Conservation (phyloP, 2,113 vertebrate genomes). For the Rutilus rutilus region DNA sequence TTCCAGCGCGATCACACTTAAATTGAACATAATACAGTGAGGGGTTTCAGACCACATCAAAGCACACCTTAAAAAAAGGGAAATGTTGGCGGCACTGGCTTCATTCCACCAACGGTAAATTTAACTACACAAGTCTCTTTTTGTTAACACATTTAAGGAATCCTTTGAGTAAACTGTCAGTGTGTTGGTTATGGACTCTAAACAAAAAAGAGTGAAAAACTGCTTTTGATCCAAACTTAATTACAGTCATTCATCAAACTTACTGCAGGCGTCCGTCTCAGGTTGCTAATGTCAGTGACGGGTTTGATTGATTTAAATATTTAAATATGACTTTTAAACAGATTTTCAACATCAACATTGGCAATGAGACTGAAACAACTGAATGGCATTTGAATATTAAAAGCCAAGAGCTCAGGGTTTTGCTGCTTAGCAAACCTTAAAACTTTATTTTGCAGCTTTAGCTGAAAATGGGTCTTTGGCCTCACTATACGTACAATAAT, state of each 20-base stretch:
- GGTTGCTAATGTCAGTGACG: neutral
- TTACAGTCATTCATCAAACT: constrained; percentile 15
- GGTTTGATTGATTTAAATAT: constrained; percentile 15
- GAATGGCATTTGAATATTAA: neutral
- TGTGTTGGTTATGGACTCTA: constrained; percentile 12
- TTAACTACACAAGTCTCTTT: constrained; percentile 35
- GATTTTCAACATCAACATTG: neutral
- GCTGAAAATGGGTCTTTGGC: neutral
- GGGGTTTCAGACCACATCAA: constrained; percentile 47
- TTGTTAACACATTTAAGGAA: constrained; percentile 37
- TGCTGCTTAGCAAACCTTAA: neutral
- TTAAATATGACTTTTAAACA: constrained; percentile 1
- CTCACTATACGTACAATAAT: neutral
- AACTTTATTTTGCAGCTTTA: neutral
- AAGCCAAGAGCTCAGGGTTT: neutral
- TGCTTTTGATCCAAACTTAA: constrained; percentile 22
- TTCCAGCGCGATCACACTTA: constrained; percentile 47
- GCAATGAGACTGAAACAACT: neutral
- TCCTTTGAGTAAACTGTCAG: constrained; percentile 22
- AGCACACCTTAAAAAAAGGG: constrained; percentile 23
- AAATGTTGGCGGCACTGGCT: constrained; percentile 41
- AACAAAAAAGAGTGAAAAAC: constrained; percentile 27
- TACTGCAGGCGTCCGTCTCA: neutral
- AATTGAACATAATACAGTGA: constrained; percentile 32
- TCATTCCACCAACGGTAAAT: constrained; percentile 45